Evolutionary conservation across 2,888 invertebrate species (phyloP), one percentile per base, ranked within the genome.

Genomic region (Synanthedon myopaeformis): DNA sequence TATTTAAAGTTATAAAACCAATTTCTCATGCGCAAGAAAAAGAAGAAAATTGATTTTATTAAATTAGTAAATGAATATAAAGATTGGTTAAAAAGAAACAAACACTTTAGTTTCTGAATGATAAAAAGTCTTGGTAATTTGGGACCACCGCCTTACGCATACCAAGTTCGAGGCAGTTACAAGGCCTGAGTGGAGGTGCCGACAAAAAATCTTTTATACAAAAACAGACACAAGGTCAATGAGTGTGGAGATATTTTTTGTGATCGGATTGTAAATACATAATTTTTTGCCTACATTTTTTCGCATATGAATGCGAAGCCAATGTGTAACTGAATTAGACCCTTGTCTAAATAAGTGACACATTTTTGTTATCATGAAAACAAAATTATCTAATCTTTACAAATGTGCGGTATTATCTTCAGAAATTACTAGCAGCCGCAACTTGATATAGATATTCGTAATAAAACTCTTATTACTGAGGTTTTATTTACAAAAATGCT

Each of bases 181-280:
- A 52, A 61, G 58, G 45, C 14, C 4, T 45, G n/a, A 61, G 63
- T 62, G 59, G 61, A 54, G 10, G 35, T 59, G 59, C 58, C 11
- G 51, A 61, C 61, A 63, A 73, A 62, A 63, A 65, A 63, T 54
- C 63, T 63, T 62, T 52, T 57, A 48, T 45, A 52, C 57, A 58
- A 58, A 64, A 69, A 67, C 66, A 68, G 66, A 60, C 61, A 61
- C 67, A 67, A 72, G 73, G 75, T 60, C 64, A 61, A 54, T 56
- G 48, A 35, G 49, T 49, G 49, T 8, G 49, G 49, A 12, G 13
- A 49, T 17, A 49, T 49, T 49, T 49, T 49, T 49, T 49, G 23
- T 11, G 12, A 14, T 17, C 23, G 13, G 14, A 49, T 49, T 19
- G 49, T 14, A 17, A 49, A 49, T 23, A 49, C 23, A 49, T 17